These are phyloP conservation scores for Mesorhabditis spiculigera DNA, from an alignment of 2,888 invertebrate species.

Conservation along the genomic window DNA sequence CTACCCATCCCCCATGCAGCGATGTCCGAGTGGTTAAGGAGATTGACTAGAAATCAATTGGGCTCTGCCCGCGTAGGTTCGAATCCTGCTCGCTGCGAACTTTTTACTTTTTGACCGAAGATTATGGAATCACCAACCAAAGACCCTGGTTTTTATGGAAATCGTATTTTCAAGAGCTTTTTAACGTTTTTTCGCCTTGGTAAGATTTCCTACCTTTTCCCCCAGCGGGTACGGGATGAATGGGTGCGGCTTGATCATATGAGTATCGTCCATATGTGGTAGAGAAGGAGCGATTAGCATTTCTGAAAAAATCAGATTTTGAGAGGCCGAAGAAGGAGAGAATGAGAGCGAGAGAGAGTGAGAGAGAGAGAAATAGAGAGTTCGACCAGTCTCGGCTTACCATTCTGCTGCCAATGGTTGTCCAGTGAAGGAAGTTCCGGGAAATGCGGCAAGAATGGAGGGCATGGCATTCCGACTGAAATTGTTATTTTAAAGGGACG, in stretches of 20 bases:
- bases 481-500: not conserved
- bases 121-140: no score
- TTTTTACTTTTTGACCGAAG: slow-evolving; percentile 18
- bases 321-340: no score
- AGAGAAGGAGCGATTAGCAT: not conserved
- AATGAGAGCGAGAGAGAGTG: not conserved
- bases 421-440: not conserved
- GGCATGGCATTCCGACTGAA: not conserved
- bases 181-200: no score
- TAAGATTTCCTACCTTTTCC: no score
- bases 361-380: not conserved
- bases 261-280: no score
- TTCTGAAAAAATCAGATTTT: not conserved
- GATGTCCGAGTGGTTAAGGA: slow-evolving; percentile 58
- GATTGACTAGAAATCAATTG: slow-evolving; percentile 58
- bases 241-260: no score
- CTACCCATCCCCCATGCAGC: slow-evolving; percentile 23
- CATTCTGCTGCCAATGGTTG: not conserved
- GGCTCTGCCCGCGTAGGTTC: slow-evolving; percentile 57
- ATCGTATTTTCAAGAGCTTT: no score
- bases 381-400: not conserved
- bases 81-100: slow-evolving; percentile 55
- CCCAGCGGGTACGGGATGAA: no score
- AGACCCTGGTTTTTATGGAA: no score
- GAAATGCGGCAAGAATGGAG: not conserved